Base-by-base conservation (phyloP, 2,113 vertebrate species). In the Caranx ignobilis region DNA sequence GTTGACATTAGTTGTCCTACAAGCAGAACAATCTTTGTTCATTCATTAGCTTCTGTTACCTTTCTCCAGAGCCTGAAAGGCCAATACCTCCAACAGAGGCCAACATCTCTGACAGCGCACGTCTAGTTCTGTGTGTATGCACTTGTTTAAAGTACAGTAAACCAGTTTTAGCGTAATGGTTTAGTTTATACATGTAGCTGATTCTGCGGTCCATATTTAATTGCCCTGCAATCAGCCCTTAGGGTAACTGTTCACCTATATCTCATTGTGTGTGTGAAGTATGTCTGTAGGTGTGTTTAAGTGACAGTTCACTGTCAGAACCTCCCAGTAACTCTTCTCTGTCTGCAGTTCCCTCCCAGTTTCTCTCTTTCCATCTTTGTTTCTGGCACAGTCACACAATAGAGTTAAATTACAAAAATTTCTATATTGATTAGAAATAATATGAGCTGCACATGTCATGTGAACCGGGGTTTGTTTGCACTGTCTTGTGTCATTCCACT, bases 1-100 rank as follows among this genome's bases (percentile, higher is more conserved):
- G 52, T 79, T 70, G 48, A 57, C 80, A 67, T 67, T 71, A 43
- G 79, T 81, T 79, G 70, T 68, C 79, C 79, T 50, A 61, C 78
- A 47, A 35, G 54, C 41, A 75, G 61, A 3, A 21, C 81, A 64
- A 69, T 64, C 82, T 47, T 72, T 79, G 77, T 75, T 69, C 48
- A 79, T 83, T 68, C 79, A 77, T 82, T 26, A 75, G 6, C 19
- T 59, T 34, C 57, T 81, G 18, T 45, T 6, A 37, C 37, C 37
- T 37, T 37, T 6, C 37, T 37, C 37, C 7, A 37, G 26, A 26
- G 26, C 26, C 26, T 26, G 26, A 26, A 26, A 26, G 26, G 26
- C 26, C 26, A 26, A 26, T 26, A 26, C 26, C 26, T 26, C 26
- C 26, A 26, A 26, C 26, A 26, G 45, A 57, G 21, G 35, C 21